Base-by-base conservation (phyloP, 2,113 vertebrate genomes). In the Neotoma lepida region DNA sequence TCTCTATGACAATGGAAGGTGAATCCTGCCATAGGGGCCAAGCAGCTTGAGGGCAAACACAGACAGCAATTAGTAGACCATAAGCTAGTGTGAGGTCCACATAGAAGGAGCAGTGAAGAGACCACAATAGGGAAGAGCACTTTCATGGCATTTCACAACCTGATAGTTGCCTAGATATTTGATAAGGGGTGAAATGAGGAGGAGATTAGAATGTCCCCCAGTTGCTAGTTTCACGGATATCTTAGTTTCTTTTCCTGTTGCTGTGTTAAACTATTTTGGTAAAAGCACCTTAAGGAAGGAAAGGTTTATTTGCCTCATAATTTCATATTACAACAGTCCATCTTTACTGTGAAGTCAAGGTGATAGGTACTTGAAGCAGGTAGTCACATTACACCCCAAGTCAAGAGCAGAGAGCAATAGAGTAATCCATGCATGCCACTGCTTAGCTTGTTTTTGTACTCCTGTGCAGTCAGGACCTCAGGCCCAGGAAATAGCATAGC, bases 1-100 rank as follows among this genome's bases (percentile, higher is more conserved):
- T 18, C 64, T 14, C 6, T 24, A n/a, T 15, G 28, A 7, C 6
- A 9, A 8, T n/a, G 8, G 6, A 66, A 56, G 18, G 17, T 61
- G 49, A 73, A 56, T 49, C 2, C 22, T 18, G 33, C 35, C 30
- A 3, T 17, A 18, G 54, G 41, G 35, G 1, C 4, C 39, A 22
- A 0, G 14, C 5, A 17, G 28, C 30, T 54, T 44, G 44, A 17
- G 3, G 0, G 39, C 1, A 0, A 66, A 14, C 0, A 0, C 22
- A 24, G 20, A 28, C 13, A 22, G 0, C 9, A 70, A 6, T 13
- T 14, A 18, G 3, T 6, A n/a, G 58, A 4, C 4, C 18, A 5
- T 4, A 2, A 63, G 18, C 4, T 30, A 14, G 8, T 2, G 2
- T 12, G 14, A 51, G 58, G 44, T 24, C 24, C 41, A 39, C 17